Evolutionary conservation across 2,888 invertebrate species (phyloP).

Genomic region (Pandemis heparana): DNA sequence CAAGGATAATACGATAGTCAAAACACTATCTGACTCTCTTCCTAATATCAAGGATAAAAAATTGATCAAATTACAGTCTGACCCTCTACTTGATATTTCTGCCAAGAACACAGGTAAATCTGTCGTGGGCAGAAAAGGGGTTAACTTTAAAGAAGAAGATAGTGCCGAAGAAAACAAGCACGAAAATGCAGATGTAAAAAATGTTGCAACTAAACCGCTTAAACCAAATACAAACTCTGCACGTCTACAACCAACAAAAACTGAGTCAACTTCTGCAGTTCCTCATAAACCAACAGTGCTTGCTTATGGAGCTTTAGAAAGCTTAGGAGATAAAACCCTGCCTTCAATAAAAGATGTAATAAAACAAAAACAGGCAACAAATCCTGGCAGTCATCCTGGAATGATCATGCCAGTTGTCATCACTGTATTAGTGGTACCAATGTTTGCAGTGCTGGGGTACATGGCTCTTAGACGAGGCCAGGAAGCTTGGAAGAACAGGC

Average conservation of each 20-base stretch:
- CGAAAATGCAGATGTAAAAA: slow-evolving; percentile 17
- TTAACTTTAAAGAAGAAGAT: slow-evolving; percentile 37
- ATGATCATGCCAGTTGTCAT: slow-evolving; percentile 91
- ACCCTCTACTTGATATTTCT: slow-evolving; percentile 7
- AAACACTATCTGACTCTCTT: background rate
- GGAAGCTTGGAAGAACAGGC: slow-evolving; percentile 94
- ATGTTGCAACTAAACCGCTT: slow-evolving; percentile 7
- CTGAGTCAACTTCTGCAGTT: slow-evolving; percentile 45
- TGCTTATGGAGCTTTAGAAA: slow-evolving; percentile 63
- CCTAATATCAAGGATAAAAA: background rate
- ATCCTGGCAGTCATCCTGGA: slow-evolving; percentile 80
- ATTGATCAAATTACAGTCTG: slow-evolving; percentile 16
- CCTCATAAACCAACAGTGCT: slow-evolving; percentile 67
- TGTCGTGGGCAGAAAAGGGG: slow-evolving; percentile 59
- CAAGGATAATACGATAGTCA: background rate
- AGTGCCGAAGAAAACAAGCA: slow-evolving; percentile 34
- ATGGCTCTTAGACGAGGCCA: slow-evolving; percentile 89
- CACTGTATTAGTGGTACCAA: slow-evolving; percentile 90
- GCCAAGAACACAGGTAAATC: slow-evolving; percentile 57
- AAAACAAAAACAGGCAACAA: slow-evolving; percentile 49
- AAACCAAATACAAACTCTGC: slow-evolving; percentile 32
- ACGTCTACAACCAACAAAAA: slow-evolving; percentile 31
- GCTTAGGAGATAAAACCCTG: slow-evolving; percentile 47
- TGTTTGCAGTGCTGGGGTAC: slow-evolving; percentile 89
- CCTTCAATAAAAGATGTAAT: background rate